Evolutionary conservation across 35 echinoderm and acorn worm genomes (phyloP), one percentile per base, ranked within the genome.

Genomic region (Diadema setosum): DNA sequence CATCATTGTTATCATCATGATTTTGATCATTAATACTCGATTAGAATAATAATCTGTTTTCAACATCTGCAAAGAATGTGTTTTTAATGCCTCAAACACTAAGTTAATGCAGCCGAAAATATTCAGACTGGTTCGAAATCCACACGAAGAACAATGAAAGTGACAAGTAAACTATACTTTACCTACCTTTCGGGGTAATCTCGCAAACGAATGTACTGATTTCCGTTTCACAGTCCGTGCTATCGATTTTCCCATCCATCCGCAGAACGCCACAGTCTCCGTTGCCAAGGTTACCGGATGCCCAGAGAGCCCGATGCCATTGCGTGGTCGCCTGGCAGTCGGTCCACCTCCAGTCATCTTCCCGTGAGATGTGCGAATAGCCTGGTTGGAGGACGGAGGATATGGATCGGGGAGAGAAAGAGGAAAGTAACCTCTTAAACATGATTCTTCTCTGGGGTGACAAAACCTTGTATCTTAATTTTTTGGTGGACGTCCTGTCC

Each of bases 331-430:
- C 48, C 5, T 40, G 43, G 34, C 95, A 97, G 40, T 93, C 91
- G 0, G 75, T 60, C 95, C 95, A 97, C 45, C 76, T 46, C 95
- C 95, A 97, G n/a, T 86, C 84, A n/a, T 91, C 91, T 65, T 97
- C 91, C 12, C 86, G 87, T 5, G 83, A 82, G 39, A 56, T 58
- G 58, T 97, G 91, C 45, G 80, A 82, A 60, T 93, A 90, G 15
- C 95, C 95, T 97, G 56, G 0, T 20, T 7, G 55, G 5, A 67
- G 0, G 3, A 75, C 46, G 27, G 25, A 11, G 14, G 18, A 46
- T 74, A 36, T 17, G 25, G 56, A 37, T 25, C 58, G n/a, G n/a
- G n/a, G n/a, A 40, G 5, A 31, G 7, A 45, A 1, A 3, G 23
- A 57, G 23, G 41, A 45, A 63, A 48, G 37, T 5, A 7, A 18